Evolutionary conservation across 1,140 invertebrate genomes (phyloP).

Genomic region (Procambarus virginalis): DNA sequence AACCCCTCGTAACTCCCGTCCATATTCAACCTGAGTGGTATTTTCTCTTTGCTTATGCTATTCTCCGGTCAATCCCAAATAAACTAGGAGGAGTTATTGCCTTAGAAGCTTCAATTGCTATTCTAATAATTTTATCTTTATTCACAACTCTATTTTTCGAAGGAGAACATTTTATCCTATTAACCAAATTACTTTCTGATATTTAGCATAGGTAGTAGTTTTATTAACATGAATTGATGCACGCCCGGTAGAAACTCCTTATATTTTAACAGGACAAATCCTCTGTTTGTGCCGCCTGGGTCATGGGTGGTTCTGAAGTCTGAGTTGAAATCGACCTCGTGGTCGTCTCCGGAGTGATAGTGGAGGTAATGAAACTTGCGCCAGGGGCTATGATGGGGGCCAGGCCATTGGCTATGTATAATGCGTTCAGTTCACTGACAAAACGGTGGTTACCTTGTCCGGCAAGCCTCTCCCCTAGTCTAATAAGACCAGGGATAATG

Average conservation of each 20-base stretch:
- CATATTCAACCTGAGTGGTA: slow-evolving; percentile 71
- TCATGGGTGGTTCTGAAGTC: too few species aligned
- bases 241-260: background rate
- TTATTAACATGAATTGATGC: background rate
- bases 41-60: slow-evolving; percentile 70
- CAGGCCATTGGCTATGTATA: too few species aligned
- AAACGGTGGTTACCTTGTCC: too few species aligned
- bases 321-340: too few species aligned
- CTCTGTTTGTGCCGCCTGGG: background rate
- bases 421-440: too few species aligned
- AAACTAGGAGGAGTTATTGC: slow-evolving; percentile 64
- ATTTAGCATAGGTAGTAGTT: background rate
- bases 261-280: background rate
- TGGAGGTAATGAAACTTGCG: too few species aligned
- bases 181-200: background rate
- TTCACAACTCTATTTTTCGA: background rate
- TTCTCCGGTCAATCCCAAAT: slow-evolving; percentile 70
- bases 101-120: slow-evolving; percentile 24
- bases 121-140: slow-evolving; percentile 32
- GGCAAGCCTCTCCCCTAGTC: too few species aligned
- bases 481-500: too few species aligned
- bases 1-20: slow-evolving; percentile 66
- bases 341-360: too few species aligned
- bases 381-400: too few species aligned
- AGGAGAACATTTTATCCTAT: background rate